phyloP scores from a whole-genome alignment of 1,140 invertebrate genomes.

The Cyclargus thomasi region DNA sequence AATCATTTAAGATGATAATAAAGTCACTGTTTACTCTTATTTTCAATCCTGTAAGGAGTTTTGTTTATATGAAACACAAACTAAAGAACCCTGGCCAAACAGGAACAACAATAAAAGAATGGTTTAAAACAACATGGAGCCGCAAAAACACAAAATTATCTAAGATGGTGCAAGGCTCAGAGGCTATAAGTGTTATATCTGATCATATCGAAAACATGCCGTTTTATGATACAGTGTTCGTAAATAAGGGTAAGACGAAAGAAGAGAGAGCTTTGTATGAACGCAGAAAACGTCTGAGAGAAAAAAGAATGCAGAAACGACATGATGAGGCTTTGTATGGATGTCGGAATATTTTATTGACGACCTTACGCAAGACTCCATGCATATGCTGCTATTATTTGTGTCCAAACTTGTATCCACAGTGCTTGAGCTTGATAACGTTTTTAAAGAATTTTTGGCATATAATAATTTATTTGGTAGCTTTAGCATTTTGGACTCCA shows the following conservation, averaged over 20 bases:
- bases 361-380: slow-evolving; percentile 44
- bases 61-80: slow-evolving; percentile 29
- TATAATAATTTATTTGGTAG: slow-evolving; percentile 37
- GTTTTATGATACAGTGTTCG: slow-evolving; percentile 33
- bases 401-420: slow-evolving; percentile 45
- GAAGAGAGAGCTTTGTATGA: slow-evolving; percentile 33
- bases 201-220: slow-evolving; percentile 38
- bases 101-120: slow-evolving; percentile 23
- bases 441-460: slow-evolving; percentile 36
- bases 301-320: slow-evolving; percentile 37
- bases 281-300: slow-evolving; percentile 27
- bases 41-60: slow-evolving; percentile 33
- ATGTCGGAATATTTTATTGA: slow-evolving; percentile 41
- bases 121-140: slow-evolving; percentile 28
- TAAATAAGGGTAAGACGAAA: slow-evolving; percentile 34
- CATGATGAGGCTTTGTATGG: slow-evolving; percentile 35
- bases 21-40: slow-evolving; percentile 25
- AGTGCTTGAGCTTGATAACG: slow-evolving; percentile 34
- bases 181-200: slow-evolving; percentile 31
- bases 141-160: slow-evolving; percentile 31
- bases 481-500: slow-evolving; percentile 45
- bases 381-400: slow-evolving; percentile 49
- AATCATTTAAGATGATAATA: slow-evolving; percentile 24
- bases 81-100: slow-evolving; percentile 31
- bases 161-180: slow-evolving; percentile 33